Conservation (phyloP, 2,113 vertebrate species). For the Oreochromis aureus region DNA sequence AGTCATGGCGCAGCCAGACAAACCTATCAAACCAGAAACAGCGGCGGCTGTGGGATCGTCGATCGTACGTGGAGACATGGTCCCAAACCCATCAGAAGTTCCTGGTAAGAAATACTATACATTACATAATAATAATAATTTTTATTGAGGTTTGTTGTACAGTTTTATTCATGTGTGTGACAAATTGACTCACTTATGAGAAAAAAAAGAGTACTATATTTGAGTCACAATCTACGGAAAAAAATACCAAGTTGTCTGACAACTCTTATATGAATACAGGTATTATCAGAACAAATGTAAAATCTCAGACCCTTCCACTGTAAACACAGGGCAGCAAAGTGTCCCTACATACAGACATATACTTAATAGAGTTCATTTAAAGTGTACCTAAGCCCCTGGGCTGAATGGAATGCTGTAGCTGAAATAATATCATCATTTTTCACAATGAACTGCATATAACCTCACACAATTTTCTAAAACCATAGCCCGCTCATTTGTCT, state of each 20-base stretch:
- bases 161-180: not conserved
- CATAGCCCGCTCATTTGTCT: not conserved
- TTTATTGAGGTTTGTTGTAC: not conserved
- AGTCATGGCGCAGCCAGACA: conserved; percentile 16
- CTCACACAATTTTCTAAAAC: not conserved
- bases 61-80: conserved; percentile 32
- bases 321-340: not conserved
- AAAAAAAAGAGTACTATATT: not conserved
- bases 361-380: not conserved
- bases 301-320: not conserved
- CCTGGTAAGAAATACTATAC: conserved; percentile 18
- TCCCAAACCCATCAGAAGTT: not conserved
- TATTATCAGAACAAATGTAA: not conserved
- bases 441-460: not conserved
- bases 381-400: not conserved
- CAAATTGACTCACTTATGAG: not conserved
- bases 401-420: not conserved
- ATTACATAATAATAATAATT: not conserved
- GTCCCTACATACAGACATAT: fast-evolving
- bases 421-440: not conserved
- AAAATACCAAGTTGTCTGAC: not conserved
- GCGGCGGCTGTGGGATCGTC: not conserved
- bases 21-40: not conserved
- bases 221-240: not conserved
- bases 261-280: not conserved